Evolutionary conservation across 2,797 vertebrate genomes (phyloP).

Genomic region (Clarias laeviceps): DNA sequence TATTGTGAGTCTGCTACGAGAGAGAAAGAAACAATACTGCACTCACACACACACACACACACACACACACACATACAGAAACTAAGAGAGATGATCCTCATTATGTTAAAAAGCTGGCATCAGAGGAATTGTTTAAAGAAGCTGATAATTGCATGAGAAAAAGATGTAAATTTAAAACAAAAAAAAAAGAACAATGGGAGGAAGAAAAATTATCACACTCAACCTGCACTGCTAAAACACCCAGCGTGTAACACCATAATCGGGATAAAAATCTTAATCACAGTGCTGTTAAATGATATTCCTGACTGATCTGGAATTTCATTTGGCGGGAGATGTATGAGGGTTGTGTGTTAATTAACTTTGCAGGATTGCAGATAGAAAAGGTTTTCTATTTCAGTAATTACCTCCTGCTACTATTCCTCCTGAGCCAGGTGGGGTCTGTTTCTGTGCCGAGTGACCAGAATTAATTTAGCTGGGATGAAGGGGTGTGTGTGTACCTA

Average conservation of each 20-base stretch:
- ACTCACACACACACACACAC: neutral
- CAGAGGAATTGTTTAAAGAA: conserved; percentile 38
- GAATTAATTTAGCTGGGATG: conserved; percentile 35
- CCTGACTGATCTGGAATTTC: conserved; percentile 66
- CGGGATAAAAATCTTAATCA: conserved; percentile 65
- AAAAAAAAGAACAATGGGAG: conserved; percentile 6
- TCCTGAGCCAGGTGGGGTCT: conserved; percentile 44
- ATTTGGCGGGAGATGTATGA: conserved; percentile 74
- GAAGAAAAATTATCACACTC: conserved; percentile 19
- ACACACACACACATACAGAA: conserved; percentile 1
- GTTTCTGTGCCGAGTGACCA: conserved; percentile 39
- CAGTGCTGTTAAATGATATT: conserved; percentile 38
- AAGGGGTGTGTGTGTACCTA: neutral
- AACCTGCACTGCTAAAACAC: conserved; percentile 18
- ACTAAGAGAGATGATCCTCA: conserved; percentile 18
- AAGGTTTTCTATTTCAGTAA: conserved; percentile 67
- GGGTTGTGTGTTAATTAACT: conserved; percentile 74
- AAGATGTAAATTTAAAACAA: conserved; percentile 3
- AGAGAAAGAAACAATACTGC: conserved; percentile 1
- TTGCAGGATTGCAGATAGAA: conserved; percentile 60
- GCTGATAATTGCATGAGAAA: conserved; percentile 39
- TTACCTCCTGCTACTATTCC: conserved; percentile 59
- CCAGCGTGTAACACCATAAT: conserved; percentile 14
- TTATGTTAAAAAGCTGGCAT: conserved; percentile 39
- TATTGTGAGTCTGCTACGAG: conserved; percentile 11